Conservation (phyloP, 2,888 invertebrate genomes). For the Aphidoletes aphidimyza region DNA sequence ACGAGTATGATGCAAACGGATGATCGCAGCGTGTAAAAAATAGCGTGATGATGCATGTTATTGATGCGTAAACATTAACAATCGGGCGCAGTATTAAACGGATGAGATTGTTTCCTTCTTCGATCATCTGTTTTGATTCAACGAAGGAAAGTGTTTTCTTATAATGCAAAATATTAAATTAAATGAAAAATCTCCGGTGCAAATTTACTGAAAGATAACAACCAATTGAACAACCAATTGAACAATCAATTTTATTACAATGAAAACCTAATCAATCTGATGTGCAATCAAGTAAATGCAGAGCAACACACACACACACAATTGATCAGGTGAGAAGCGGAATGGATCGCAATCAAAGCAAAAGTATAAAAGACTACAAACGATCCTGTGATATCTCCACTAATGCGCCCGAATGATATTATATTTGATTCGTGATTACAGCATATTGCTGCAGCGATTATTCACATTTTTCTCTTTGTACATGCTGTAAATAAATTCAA, state of each 20-base stretch:
- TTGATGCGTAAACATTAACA: neutral
- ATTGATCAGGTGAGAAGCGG: conserved; percentile 43
- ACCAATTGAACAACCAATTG: neutral
- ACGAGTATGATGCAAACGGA: neutral
- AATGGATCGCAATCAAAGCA: neutral
- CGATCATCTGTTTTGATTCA: neutral
- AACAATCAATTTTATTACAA: too few relatives aligned
- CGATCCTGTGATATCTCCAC: conserved; percentile 25
- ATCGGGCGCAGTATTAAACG: neutral
- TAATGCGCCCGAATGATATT: conserved; percentile 18
- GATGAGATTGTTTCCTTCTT: conserved; percentile 43
- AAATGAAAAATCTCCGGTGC: neutral
- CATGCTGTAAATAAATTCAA: conserved; percentile 26
- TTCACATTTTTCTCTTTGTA: conserved; percentile 18
- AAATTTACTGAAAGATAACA: neutral
- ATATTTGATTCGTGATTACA: conserved; percentile 18
- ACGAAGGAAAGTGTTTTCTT: conserved; percentile 28
- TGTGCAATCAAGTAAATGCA: conserved; percentile 4
- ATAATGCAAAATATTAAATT: neutral
- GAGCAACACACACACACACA: neutral
- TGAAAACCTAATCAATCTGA: conserved; percentile 19
- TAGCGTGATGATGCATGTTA: neutral
- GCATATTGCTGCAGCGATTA: conserved; percentile 25
- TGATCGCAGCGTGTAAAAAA: neutral
- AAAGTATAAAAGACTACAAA: neutral